Evolutionary conservation across 2,797 vertebrate genomes (phyloP).

Genomic region (Pipistrellus nathusii): DNA sequence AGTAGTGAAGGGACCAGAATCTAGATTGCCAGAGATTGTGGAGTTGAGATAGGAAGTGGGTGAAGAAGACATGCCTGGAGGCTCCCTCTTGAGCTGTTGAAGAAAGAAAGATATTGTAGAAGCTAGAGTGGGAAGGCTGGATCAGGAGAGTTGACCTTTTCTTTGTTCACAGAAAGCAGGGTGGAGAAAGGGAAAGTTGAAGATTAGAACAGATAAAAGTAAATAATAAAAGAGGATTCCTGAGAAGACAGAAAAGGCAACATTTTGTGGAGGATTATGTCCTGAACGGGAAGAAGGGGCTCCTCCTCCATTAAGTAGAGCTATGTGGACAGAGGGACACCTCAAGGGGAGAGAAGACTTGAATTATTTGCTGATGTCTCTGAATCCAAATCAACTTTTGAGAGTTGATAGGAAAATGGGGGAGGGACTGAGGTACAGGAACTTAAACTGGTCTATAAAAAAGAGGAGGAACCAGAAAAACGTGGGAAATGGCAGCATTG

Average conservation of each 20-base stretch:
- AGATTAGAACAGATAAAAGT: conserved; percentile 9
- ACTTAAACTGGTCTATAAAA: background rate
- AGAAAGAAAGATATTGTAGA: background rate
- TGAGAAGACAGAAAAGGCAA: conserved; percentile 2
- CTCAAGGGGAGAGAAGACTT: background rate
- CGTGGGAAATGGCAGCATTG: background rate
- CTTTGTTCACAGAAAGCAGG: background rate
- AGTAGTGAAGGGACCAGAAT: background rate
- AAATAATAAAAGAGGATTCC: conserved; percentile 49
- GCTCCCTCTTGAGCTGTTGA: background rate
- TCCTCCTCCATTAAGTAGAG: background rate
- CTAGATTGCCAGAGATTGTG: background rate
- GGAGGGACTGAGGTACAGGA: background rate
- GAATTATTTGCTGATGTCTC: background rate
- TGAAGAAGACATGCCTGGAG: background rate
- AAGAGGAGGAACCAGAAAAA: background rate
- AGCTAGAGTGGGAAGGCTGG: background rate
- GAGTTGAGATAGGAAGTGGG: background rate
- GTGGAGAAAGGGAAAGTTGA: conserved; percentile 19
- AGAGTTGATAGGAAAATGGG: too few species aligned
- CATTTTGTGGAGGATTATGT: background rate
- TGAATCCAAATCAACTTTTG: background rate
- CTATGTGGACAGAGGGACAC: background rate
- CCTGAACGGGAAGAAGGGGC: background rate
- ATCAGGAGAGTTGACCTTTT: conserved; percentile 28